Base-by-base conservation (phyloP, 2,888 invertebrate species). In the Ischnus inquisitorius region DNA sequence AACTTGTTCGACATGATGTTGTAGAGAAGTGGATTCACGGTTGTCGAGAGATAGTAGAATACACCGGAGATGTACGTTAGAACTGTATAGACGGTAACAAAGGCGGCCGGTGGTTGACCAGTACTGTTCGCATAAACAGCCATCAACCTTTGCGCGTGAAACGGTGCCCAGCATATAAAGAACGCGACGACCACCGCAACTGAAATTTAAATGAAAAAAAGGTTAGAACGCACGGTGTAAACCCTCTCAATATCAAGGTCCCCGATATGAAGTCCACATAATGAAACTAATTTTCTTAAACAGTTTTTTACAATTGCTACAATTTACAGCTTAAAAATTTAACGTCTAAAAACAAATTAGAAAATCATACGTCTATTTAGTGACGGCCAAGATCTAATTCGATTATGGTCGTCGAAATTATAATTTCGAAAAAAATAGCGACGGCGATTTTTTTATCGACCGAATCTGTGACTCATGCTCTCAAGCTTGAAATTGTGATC, bases 161-260 rank as follows among this genome's bases (percentile, higher is more conserved):
- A 98, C 0, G 98, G 98, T 4, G 97, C 97, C 97, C 97, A 97
- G 93, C 98, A 98, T 82, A 97, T 95, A 94, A 97, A 97, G 93
- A 93, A 95, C 6, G 97, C 97, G 91, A 97, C 96, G 87, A 97
- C 97, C 85, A 98, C 96, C 84, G 97, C 97, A 94, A 98, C 98
- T 95, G 96, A 89, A 94, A 88, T 64, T 75, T 39, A 25, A 12
- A 10, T 72, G 28, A 25, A 14, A 28, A n/a, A 51, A 3, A 14
- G 46, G 12, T 46, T n/a, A 46, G 46, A 46, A 46, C 46, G 46
- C 1, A 8, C 34, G 1, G 34, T 8, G 34, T 34, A 34, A 34
- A 34, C 34, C 8, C 34, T 4, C 0, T 8, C 8, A 34, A 34
- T 34, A 34, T 34, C 8, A 34, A 34, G 34, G 34, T 34, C 5